Conservation (phyloP, 2,888 invertebrate species). For the Miltochrista miniata region DNA sequence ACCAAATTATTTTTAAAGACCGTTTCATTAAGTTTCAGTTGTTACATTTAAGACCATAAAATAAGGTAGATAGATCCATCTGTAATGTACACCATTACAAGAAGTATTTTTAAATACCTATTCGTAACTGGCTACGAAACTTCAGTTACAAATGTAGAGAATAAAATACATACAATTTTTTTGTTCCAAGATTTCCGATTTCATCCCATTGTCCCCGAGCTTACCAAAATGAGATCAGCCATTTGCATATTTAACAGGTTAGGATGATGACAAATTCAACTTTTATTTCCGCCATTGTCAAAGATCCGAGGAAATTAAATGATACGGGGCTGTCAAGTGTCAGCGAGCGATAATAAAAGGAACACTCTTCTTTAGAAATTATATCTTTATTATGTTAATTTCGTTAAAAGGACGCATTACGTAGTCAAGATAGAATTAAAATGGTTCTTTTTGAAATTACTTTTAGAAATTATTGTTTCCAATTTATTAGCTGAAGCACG, state of each 20-base stretch:
- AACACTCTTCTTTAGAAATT: constrained; percentile 12
- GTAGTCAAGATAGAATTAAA: not conserved
- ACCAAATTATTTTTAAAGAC: too few species aligned
- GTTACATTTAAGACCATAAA: too few species aligned
- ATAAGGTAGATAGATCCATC: too few species aligned
- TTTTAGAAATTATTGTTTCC: not conserved
- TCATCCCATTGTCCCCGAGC: constrained; percentile 32
- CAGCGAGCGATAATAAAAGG: constrained; percentile 27
- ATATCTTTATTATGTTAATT: constrained; percentile 28
- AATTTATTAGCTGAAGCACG: not conserved
- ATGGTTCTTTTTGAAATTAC: not conserved
- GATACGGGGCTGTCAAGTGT: constrained; percentile 47
- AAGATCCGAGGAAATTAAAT: constrained; percentile 58
- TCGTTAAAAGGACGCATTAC: not conserved
- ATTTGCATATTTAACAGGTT: constrained; percentile 52
- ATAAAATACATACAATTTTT: too few species aligned
- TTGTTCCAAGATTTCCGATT: constrained; percentile 22
- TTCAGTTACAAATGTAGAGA: too few species aligned
- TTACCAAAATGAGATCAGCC: constrained; percentile 40
- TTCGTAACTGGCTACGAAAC: too few species aligned
- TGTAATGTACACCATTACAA: too few species aligned
- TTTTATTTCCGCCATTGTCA: constrained; percentile 51
- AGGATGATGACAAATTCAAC: constrained; percentile 57
- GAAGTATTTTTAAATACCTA: too few species aligned
- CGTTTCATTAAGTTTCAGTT: too few species aligned